These are phyloP conservation scores for Pandemis corylana DNA, from an alignment of 2,888 invertebrate species.

Conservation along the genomic window DNA sequence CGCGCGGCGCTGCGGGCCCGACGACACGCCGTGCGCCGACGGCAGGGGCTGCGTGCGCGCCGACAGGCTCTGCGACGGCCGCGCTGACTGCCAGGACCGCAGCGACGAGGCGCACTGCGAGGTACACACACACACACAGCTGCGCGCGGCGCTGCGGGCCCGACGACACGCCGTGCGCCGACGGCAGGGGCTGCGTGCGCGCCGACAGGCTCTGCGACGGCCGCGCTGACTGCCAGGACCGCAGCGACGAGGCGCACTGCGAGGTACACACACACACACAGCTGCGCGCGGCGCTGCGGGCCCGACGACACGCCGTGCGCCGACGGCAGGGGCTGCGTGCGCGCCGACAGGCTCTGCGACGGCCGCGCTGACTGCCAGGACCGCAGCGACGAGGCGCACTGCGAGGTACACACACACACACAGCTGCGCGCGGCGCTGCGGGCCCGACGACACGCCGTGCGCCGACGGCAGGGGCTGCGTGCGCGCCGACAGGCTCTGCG, in stretches of 20 bases:
- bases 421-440: slow-evolving; percentile 59
- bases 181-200: slow-evolving; percentile 87
- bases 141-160: slow-evolving; percentile 67
- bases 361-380: slow-evolving; percentile 73
- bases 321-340: slow-evolving; percentile 87
- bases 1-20: slow-evolving; percentile 70
- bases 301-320: slow-evolving; percentile 87
- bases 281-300: slow-evolving; percentile 60
- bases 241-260: slow-evolving; percentile 88
- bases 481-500: slow-evolving; percentile 89
- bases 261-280: not conserved
- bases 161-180: slow-evolving; percentile 86
- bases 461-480: slow-evolving; percentile 87
- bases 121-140: not conserved
- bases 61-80: slow-evolving; percentile 90
- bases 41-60: slow-evolving; percentile 87
- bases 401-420: slow-evolving; percentile 42
- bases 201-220: slow-evolving; percentile 91
- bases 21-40: slow-evolving; percentile 87
- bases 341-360: slow-evolving; percentile 90
- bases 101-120: slow-evolving; percentile 87
- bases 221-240: slow-evolving; percentile 87
- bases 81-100: slow-evolving; percentile 88
- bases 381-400: slow-evolving; percentile 88
- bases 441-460: slow-evolving; percentile 86